These are phyloP conservation scores for Xenus cinereus DNA, from an alignment of 2,113 vertebrate species.

Conservation along the genomic window DNA sequence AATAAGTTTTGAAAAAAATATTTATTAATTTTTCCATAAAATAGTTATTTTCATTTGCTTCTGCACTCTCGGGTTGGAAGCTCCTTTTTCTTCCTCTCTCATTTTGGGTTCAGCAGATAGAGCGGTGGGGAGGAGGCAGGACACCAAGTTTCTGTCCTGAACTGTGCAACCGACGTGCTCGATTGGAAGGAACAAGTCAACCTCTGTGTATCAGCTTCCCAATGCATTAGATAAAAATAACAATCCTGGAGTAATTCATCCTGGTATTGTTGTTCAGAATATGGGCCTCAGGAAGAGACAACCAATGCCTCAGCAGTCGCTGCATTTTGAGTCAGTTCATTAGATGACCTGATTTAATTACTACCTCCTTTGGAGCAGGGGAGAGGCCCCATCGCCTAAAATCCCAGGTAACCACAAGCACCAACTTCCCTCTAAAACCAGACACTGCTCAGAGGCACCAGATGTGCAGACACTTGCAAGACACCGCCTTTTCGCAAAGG, in stretches of 20 bases:
- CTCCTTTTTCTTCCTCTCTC: neutral
- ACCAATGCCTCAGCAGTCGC: neutral
- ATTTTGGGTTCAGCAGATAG: neutral
- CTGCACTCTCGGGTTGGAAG: neutral
- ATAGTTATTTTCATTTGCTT: neutral
- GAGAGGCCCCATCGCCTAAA: neutral
- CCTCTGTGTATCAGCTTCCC: neutral
- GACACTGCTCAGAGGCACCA: neutral
- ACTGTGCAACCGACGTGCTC: neutral
- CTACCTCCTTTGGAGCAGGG: neutral
- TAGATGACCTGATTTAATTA: neutral
- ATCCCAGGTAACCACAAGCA: neutral
- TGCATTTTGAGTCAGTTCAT: neutral
- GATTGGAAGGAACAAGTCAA: neutral
- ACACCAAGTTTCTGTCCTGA: neutral
- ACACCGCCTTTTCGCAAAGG: fast-evolving
- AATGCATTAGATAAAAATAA: neutral
- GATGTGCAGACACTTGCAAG: neutral
- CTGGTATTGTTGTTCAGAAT: neutral
- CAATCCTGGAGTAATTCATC: neutral
- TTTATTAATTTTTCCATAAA: neutral
- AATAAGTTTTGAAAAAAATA: neutral
- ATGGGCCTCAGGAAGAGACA: neutral
- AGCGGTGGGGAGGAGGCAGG: neutral
- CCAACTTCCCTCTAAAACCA: neutral